Evolutionary conservation across 2,113 vertebrate genomes (phyloP), one percentile per base, ranked within the genome.

Genomic region (Gasterosteus aculeatus): DNA sequence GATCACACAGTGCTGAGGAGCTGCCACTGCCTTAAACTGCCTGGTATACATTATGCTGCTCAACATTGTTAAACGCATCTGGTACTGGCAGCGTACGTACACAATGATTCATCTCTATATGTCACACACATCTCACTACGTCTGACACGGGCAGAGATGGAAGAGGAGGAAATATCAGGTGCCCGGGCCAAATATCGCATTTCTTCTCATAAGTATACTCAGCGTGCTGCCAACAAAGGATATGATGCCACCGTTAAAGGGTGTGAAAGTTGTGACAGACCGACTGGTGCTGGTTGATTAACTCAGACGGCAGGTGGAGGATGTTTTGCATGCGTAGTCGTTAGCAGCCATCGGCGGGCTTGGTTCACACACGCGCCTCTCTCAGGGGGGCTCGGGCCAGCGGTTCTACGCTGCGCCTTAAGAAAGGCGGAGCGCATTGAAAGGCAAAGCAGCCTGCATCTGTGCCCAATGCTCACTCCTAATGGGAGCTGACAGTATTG

Each of bases 401-500:
- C 47, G 1, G 26, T 2, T 10, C 29, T 22, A 33, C 7, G 33
- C 19, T 12, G 51, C 3, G 22, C 76, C 59, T 46, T 41, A 14
- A 51, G 42, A 26, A 46, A 68, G 54, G 33, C 51, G 46, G 49
- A 78, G 70, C 14, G 9, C 70, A 73, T 41, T 70, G 59, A 82
- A 62, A 62, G 67, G 81, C 75, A 42, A 83, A 64, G 53, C 64
- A 41, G 51, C 65, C 57, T 80, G 70, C 66, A 49, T 71, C 56
- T 68, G 73, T 79, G 78, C 90, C 88, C 86, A 83, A 39, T 81
- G 80, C 42, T 77, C 51, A 26, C 14, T 29, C 38, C 81, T 91
- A 91, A 93, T 88, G 77, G 71, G 78, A 90, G 84, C 81, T 82
- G 91, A 89, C 90, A 88, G 80, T 77, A 91, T 91, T 84, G 91